Conservation (phyloP, 37 sponge, comb jelly and placozoan species). For the Diacarnus erythraeanus region DNA sequence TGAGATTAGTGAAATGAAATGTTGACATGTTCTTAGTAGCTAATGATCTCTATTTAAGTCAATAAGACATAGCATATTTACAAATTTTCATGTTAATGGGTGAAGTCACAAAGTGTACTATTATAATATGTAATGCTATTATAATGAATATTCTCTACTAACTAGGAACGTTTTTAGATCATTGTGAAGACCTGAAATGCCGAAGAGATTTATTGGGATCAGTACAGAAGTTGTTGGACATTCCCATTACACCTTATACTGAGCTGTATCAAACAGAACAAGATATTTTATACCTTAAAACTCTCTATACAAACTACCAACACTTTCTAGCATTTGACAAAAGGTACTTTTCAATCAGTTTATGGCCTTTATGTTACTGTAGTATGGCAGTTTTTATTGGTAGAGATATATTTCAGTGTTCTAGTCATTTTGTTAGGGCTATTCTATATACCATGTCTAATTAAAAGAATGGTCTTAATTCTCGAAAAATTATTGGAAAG, state of each 20-base stretch:
- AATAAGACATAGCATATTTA: too few relatives aligned
- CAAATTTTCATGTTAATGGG: too few relatives aligned
- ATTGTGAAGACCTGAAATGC: conserved; percentile 50
- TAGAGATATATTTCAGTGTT: too few relatives aligned
- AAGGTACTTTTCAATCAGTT: conserved; percentile 29
- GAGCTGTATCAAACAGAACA: conserved; percentile 82
- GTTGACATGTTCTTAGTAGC: background rate
- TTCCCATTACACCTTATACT: conserved; percentile 68
- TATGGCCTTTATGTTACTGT: too few relatives aligned
- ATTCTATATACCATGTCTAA: background rate
- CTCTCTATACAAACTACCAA: conserved; percentile 81
- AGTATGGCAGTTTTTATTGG: too few relatives aligned
- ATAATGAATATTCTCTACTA: background rate
- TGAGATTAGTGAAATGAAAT: background rate
- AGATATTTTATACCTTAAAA: conserved; percentile 70
- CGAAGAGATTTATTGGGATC: conserved; percentile 45
- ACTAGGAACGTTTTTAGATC: conserved; percentile 56
- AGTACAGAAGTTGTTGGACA: conserved; percentile 83
- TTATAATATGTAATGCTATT: background rate
- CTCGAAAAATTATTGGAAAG: too few relatives aligned
- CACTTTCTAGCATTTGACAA: conserved; percentile 79
- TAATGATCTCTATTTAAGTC: too few relatives aligned
- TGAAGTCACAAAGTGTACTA: too few relatives aligned
- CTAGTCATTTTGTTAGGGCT: too few relatives aligned
- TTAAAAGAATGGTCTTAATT: background rate